Base-by-base conservation (phyloP, 1,140 invertebrate genomes). In the Hypsibius dujardini region DNA sequence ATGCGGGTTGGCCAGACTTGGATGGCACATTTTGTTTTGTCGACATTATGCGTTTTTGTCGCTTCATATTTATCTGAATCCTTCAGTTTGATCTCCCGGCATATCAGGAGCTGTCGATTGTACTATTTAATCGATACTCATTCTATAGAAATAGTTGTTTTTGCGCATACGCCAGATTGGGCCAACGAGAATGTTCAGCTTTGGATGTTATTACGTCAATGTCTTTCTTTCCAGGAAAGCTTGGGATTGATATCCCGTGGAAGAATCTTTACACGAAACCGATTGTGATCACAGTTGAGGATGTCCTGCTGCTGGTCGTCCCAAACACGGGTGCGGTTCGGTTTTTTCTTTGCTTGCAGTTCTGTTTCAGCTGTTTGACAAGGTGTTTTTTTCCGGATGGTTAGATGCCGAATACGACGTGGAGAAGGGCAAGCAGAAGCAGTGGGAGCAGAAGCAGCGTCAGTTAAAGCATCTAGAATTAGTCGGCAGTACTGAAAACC, bases 181-280 rank as follows among this genome's bases (percentile, higher is more conserved):
- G 28, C 28, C 28, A 28, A 28, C 28, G 28, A 28, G 28, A 28
- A 28, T 28, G 28, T 28, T 28, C 28, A 28, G 28, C 28, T 28
- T 28, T 28, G 28, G 28, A 28, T 28, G 28, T 28, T 28, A 28
- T 28, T 28, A 28, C 28, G 28, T 28, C 28, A 28, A 28, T 28
- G 28, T 28, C 28, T 28, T 28, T 75, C 73, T 75, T 74, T 79
- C 70, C 77, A 94, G 92, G 89, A 40, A 92, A 92, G 81, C 81
- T 98, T 67, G 87, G 88, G 14, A 80, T 98, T 72, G 96, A 96
- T 83, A 96, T 98, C 79, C 95, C 95, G 73, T 98, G 94, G 90
- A 95, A 92, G 79, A 94, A 95, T 83, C 81, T 98, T 60, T 98
- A 97, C 83, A 89, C 87, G 73, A 87, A 90, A 47, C 89, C 92